phyloP scores from a whole-genome alignment of 2,113 vertebrate genomes.

The Eubucco bourcierii region DNA sequence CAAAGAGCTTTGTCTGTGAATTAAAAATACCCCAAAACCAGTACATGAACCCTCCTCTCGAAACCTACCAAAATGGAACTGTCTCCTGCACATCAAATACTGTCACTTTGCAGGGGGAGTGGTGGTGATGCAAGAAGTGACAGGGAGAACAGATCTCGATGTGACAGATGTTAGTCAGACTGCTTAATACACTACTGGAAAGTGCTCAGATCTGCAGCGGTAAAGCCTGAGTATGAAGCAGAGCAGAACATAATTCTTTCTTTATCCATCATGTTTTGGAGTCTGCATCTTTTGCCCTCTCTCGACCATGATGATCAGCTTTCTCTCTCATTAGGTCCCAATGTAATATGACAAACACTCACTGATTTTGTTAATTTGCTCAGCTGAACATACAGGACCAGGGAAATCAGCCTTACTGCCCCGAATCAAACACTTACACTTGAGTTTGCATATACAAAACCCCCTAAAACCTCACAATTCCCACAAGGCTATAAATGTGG shows the following conservation, averaged over 20 bases:
- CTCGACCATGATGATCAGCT: not conserved
- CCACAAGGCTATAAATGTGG: not conserved
- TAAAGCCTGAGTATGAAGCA: not conserved
- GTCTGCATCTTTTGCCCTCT: not conserved
- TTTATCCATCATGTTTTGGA: not conserved
- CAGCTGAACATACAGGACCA: not conserved
- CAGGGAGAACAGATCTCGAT: constrained; percentile 37
- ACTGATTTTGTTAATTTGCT: not conserved
- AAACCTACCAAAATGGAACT: not conserved
- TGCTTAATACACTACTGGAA: constrained; percentile 15
- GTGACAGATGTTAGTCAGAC: constrained; percentile 53
- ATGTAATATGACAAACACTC: constrained; percentile 5
- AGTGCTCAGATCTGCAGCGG: not conserved
- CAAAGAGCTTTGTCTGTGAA: not conserved
- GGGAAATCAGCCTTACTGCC: not conserved
- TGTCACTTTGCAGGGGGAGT: constrained; percentile 16
- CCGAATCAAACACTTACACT: not conserved
- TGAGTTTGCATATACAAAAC: not conserved
- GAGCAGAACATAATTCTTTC: not conserved
- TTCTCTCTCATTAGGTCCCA: constrained; percentile 14
- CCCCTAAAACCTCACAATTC: not conserved
- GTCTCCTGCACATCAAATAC: not conserved
- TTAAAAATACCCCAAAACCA: too few relatives aligned
- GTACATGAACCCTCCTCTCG: not conserved
- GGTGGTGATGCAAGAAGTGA: constrained; percentile 3